Percentiles rank a stretch among this genome's conserved stretches.
Conservation (phyloP, 2,888 invertebrate species). For the Harmothoe impar region DNA sequence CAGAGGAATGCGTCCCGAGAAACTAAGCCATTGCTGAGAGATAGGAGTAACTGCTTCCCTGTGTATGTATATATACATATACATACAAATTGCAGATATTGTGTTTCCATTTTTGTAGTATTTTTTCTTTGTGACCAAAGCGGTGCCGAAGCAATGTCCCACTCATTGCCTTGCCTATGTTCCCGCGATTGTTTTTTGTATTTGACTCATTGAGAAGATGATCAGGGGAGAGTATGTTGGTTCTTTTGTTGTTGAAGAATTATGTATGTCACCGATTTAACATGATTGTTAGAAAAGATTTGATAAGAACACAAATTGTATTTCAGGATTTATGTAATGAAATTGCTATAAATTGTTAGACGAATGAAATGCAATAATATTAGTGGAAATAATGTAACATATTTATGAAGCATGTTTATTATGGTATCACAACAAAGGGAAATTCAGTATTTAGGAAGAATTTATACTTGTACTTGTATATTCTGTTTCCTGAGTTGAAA, state of each 20-base stretch:
- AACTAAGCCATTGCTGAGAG: too few relatives aligned
- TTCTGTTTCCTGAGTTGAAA: not conserved
- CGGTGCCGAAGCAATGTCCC: conserved; percentile 3
- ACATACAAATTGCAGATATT: not conserved
- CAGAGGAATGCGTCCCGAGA: too few relatives aligned
- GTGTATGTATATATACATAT: too few relatives aligned
- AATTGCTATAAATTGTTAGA: not conserved
- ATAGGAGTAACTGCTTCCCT: too few relatives aligned
- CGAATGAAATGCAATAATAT: not conserved
- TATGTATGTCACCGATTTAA: not conserved
- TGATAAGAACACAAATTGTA: too few relatives aligned
- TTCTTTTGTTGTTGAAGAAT: not conserved
- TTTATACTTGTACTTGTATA: not conserved
- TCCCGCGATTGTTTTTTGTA: not conserved
- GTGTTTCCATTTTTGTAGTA: conserved; percentile 16
- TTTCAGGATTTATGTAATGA: conserved; percentile 11
- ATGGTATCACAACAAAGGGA: not conserved
- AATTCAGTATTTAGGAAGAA: not conserved
- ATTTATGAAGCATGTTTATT: not conserved
- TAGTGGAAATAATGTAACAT: not conserved
- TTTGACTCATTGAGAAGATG: not conserved
- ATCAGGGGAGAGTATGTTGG: not conserved
- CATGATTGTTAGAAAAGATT: not conserved
- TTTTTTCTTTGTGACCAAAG: not conserved
- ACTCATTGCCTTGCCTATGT: conserved; percentile 12